Percentiles rank a stretch among this genome's conserved stretches.
Evolutionary conservation across 1,140 invertebrate species (phyloP).

Genomic region (Pissodes strobi): DNA sequence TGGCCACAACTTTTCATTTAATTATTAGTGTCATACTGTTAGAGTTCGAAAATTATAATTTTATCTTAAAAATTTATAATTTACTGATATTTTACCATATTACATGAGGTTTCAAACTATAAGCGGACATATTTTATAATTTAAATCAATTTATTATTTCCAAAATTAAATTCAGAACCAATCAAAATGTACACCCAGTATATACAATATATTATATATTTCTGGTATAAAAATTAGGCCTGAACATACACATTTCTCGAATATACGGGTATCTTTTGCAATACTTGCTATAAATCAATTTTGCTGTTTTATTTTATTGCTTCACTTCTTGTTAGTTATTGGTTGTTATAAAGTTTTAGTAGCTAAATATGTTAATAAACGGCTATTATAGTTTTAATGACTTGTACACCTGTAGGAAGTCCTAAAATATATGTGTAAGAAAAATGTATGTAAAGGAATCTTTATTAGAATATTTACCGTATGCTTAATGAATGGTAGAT

Average conservation of each 20-base stretch:
- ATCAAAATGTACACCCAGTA: background rate
- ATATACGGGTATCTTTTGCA: constrained; percentile 8
- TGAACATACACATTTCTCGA: background rate
- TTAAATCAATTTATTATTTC: no score
- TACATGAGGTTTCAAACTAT: no score
- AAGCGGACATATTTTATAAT: no score
- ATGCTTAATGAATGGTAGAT: background rate
- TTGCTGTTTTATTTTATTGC: constrained; percentile 15
- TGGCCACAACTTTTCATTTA: no score
- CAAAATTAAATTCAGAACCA: background rate
- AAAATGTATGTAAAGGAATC: no score
- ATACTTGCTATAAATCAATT: constrained; percentile 15
- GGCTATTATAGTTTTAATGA: constrained; percentile 3
- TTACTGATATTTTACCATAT: no score
- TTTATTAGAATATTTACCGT: background rate
- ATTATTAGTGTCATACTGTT: no score
- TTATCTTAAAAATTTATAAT: no score
- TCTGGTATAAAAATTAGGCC: background rate
- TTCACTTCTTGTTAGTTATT: constrained; percentile 21
- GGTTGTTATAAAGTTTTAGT: constrained; percentile 10
- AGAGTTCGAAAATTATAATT: no score
- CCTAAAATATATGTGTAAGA: background rate
- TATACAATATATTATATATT: no score
- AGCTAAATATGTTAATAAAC: constrained; percentile 2
- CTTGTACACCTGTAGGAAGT: constrained; percentile 9